A percentile compares a stretch with the other conserved stretches of the same genome.
phyloP scores from a whole-genome alignment of 2,113 vertebrate species.

The Ammospiza nelsoni region DNA sequence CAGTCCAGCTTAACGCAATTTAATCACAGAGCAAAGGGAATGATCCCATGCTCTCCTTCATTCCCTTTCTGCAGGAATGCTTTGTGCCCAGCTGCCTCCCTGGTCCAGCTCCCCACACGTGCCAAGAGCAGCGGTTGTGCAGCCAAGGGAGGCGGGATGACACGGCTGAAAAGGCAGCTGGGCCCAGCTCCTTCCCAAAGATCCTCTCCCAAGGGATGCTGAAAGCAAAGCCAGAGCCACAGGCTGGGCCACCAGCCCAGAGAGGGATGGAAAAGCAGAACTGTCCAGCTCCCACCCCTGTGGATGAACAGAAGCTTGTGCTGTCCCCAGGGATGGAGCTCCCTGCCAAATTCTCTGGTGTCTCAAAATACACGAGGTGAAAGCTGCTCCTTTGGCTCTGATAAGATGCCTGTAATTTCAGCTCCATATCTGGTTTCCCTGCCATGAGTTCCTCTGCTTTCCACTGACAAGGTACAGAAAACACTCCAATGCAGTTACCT shows the following conservation, averaged over 20 bases:
- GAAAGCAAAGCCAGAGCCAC: not conserved
- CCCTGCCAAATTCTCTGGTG: constrained; percentile 5
- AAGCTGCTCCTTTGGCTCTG: constrained; percentile 16
- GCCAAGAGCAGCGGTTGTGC: not conserved
- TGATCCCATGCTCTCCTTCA: not conserved
- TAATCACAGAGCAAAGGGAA: not conserved
- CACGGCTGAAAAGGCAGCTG: not conserved
- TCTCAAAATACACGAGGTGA: not conserved
- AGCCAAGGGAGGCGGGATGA: constrained; percentile 36
- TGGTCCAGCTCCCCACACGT: not conserved
- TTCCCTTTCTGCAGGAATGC: not conserved
- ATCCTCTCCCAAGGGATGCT: not conserved
- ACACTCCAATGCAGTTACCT: not conserved
- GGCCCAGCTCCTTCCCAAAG: not conserved
- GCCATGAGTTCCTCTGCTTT: not conserved
- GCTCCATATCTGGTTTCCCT: constrained; percentile 32
- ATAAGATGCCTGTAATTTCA: constrained; percentile 47
- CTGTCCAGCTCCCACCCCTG: not conserved
- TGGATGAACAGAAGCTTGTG: not conserved
- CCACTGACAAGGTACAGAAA: not conserved
- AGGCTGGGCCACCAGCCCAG: not conserved
- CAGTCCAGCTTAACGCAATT: not conserved
- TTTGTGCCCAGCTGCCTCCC: not conserved
- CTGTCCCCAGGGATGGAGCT: not conserved
- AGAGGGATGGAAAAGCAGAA: not conserved